A percentile compares a stretch with the other conserved stretches of the same genome.
Evolutionary conservation across 2,888 invertebrate species (phyloP).

Genomic region (Oscheius sp.): DNA sequence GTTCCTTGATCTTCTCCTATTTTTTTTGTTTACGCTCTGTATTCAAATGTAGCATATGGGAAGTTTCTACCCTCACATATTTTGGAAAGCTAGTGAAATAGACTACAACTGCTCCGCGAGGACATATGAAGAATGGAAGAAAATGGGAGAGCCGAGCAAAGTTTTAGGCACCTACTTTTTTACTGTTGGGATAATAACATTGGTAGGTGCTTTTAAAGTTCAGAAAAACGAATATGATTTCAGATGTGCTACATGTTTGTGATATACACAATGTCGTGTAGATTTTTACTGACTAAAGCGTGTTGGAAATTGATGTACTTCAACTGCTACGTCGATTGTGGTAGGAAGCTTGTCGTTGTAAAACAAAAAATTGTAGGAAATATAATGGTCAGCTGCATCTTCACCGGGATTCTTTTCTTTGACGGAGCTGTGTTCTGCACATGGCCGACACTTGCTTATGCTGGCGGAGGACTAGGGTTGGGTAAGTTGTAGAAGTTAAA

Average conservation of each 20-base stretch:
- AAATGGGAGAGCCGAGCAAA: constrained; percentile 9
- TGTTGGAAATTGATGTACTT: constrained; percentile 35
- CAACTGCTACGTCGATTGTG: constrained; percentile 33
- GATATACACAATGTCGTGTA: constrained; percentile 30
- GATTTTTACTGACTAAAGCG: constrained; percentile 24
- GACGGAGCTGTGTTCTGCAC: constrained; percentile 28
- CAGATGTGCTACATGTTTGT: constrained; percentile 26
- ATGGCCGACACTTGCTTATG: constrained; percentile 20
- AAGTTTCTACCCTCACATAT: constrained; percentile 28
- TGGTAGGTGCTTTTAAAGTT: background rate
- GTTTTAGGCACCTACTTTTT: constrained; percentile 22
- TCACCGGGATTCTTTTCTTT: constrained; percentile 27
- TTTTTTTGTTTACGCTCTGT: no score
- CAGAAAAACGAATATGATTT: background rate
- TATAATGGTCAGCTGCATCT: constrained; percentile 23
- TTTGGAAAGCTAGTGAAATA: constrained; percentile 16
- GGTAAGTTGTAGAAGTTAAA: background rate
- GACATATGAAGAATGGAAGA: constrained; percentile 21
- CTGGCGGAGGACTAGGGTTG: constrained; percentile 22
- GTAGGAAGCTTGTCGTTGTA: background rate
- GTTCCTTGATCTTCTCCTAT: no score
- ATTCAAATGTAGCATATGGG: constrained; percentile 1
- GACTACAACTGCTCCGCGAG: constrained; percentile 29
- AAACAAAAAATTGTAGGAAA: constrained; percentile 2
- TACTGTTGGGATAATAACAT: constrained; percentile 16